Evolutionary conservation across 2,797 vertebrate species (phyloP).

Genomic region (Melanotaenia parkinsoni): DNA sequence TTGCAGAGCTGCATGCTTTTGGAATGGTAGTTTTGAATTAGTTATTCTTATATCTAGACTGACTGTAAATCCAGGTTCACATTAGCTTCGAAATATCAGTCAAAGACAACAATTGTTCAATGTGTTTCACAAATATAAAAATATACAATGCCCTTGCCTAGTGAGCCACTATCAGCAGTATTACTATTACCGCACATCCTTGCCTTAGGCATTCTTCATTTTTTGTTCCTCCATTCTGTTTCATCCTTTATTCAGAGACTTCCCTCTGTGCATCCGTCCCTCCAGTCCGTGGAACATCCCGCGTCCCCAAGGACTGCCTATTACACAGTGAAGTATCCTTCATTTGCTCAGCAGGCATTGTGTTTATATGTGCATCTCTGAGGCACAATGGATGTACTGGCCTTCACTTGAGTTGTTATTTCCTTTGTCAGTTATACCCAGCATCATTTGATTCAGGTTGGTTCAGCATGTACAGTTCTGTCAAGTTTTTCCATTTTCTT

Average conservation of each 20-base stretch:
- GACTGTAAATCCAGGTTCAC: too few species aligned
- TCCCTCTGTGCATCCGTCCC: slow-evolving; percentile 41
- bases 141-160: slow-evolving; percentile 15
- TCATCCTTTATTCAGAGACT: slow-evolving; percentile 61
- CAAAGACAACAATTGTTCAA: neutral
- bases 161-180: slow-evolving; percentile 16
- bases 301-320: slow-evolving; percentile 34
- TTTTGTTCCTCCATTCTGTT: slow-evolving; percentile 33
- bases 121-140: slow-evolving; percentile 10
- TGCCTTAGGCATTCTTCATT: slow-evolving; percentile 28
- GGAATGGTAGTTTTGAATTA: neutral
- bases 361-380: slow-evolving; percentile 12
- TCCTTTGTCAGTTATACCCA: neutral
- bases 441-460: neutral
- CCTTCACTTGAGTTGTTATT: slow-evolving; percentile 35
- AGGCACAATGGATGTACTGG: slow-evolving; percentile 33
- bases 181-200: slow-evolving; percentile 41
- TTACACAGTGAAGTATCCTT: slow-evolving; percentile 37
- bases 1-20: neutral
- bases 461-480: slow-evolving; percentile 9
- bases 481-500: neutral
- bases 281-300: slow-evolving; percentile 15
- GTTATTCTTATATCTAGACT: too few species aligned
- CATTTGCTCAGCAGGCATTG: slow-evolving; percentile 7
- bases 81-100: slow-evolving; percentile 6